These are phyloP conservation scores for Spisula solida DNA, from an alignment of 2,888 invertebrate species.

Conservation along the genomic window DNA sequence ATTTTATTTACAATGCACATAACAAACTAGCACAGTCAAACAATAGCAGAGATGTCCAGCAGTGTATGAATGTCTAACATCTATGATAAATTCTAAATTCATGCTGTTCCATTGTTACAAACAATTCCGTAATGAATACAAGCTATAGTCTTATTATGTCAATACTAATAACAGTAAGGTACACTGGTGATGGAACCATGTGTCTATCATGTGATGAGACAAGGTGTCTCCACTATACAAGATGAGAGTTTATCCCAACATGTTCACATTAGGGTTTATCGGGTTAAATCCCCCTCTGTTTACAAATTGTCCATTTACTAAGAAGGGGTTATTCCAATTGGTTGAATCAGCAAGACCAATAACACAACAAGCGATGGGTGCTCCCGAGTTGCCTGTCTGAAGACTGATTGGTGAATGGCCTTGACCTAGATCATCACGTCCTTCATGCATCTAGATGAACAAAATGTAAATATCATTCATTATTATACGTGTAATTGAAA, in stretches of 20 bases:
- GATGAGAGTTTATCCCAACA: constrained; percentile 11
- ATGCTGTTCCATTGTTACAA: too few relatives aligned
- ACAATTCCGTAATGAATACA: too few relatives aligned
- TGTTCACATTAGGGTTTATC: constrained; percentile 36
- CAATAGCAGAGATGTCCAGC: too few relatives aligned
- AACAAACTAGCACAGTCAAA: too few relatives aligned
- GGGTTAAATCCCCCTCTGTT: constrained; percentile 27
- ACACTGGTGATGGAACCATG: too few relatives aligned
- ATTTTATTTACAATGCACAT: too few relatives aligned
- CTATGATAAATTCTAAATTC: too few relatives aligned
- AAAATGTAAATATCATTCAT: neutral
- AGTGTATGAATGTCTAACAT: too few relatives aligned
- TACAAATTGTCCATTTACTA: constrained; percentile 56
- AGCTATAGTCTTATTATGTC: too few relatives aligned
- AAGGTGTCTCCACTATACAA: neutral
- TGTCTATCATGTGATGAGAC: neutral
- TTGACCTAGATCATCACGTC: constrained; percentile 74
- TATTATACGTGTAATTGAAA: too few relatives aligned
- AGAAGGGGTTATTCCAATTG: constrained; percentile 75
- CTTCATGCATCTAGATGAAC: constrained; percentile 72
- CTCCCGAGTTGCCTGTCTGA: constrained; percentile 76
- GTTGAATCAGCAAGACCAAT: constrained; percentile 71
- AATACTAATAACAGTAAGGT: too few relatives aligned
- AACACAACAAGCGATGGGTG: constrained; percentile 75
- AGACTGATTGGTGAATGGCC: constrained; percentile 71